Base-by-base conservation (phyloP, 2,113 vertebrate genomes). In the Calyptomena viridis region DNA sequence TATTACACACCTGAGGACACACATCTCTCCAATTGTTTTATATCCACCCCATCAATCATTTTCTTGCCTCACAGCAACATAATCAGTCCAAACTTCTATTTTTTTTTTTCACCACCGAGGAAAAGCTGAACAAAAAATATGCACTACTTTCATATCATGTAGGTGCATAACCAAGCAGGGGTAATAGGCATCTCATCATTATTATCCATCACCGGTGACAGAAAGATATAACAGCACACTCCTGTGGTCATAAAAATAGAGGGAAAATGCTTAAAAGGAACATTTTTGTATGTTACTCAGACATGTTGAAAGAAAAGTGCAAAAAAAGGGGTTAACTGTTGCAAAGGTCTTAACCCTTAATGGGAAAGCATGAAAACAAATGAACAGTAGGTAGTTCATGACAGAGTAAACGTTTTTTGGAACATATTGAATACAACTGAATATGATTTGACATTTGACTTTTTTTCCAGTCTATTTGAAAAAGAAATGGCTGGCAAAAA, bases 1-100 rank as follows among this genome's bases (percentile, higher is more conserved):
- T 91, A 95, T 96, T 95, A 93, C 80, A 96, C 92, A 95, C 74
- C 71, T 87, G 92, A 96, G 44, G 74, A 90, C 78, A 84, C 92
- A 93, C 86, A 89, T 86, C n/a, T 95, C 52, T 95, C 49, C 94
- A 95, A 5, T 72, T 91, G 90, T 76, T 95, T 83, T 95, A 49
- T 87, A 95, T 56, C 67, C 39, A 89, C 30, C 9, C 47, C 83
- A 89, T 96, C 86, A 90, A 89, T 97, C 91, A 85, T 89, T 60
- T 92, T 85, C 49, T 74, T 92, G 64, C 84, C 93, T 96, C 87
- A 84, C 9, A 64, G 92, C 49, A 91, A 90, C 27, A 52, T 11
- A 3, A 69, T 92, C 55, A 14, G 33, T 63, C 72, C n/a, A 52
- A 78, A n/a, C 5, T 14, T 71, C 10, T 30, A 35, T 27, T 33